phyloP scores from a whole-genome alignment of 2,888 invertebrate species.

The Frankliniella intonsa region DNA sequence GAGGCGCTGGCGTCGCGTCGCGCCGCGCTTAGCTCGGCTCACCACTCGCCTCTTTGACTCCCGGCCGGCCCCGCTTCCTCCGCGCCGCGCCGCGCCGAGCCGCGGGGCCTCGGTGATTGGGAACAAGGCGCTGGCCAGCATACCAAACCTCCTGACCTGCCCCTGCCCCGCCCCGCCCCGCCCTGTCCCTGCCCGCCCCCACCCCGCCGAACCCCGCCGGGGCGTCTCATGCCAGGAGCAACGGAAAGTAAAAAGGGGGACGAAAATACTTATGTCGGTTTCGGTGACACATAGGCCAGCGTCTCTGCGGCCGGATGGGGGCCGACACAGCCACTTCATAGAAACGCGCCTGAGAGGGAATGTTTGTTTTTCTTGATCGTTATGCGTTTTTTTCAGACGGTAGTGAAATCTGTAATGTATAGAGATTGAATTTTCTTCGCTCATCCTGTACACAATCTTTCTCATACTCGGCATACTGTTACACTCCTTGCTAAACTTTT shows the following conservation, averaged over 20 bases:
- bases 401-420: too few relatives aligned
- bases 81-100: too few relatives aligned
- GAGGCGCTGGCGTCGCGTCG: conserved; percentile 10
- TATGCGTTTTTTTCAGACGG: too few relatives aligned
- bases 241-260: not conserved
- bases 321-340: not conserved
- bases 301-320: not conserved
- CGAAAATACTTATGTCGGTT: not conserved
- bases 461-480: too few relatives aligned
- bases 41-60: not conserved
- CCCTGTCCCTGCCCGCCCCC: not conserved
- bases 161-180: not conserved
- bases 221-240: not conserved
- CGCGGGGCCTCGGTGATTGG: not conserved
- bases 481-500: too few relatives aligned
- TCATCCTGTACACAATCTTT: too few relatives aligned
- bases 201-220: not conserved
- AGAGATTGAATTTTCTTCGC: too few relatives aligned
- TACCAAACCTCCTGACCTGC: not conserved
- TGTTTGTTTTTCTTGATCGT: too few relatives aligned
- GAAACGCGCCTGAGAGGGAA: too few relatives aligned
- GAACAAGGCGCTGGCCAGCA: not conserved
- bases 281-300: not conserved
- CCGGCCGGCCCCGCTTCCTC: not conserved
- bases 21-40: not conserved